Percentiles rank a stretch among this genome's conserved stretches.
These are phyloP conservation scores for Chrosomus eos DNA, from an alignment of 2,797 vertebrate genomes.

Conservation along the genomic window DNA sequence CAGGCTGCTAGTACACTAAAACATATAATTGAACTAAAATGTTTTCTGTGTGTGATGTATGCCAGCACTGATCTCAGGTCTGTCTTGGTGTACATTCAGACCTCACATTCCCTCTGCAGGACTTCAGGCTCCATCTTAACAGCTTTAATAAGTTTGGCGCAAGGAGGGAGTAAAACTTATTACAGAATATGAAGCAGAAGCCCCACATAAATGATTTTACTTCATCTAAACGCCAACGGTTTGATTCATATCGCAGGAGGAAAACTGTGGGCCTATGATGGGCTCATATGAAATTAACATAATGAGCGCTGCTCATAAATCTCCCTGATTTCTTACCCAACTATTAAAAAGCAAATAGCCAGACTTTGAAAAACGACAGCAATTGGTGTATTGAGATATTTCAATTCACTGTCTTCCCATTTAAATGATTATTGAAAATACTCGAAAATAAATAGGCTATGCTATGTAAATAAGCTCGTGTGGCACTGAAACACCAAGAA, in stretches of 20 bases:
- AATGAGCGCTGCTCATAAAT: constrained; percentile 50
- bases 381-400: not conserved
- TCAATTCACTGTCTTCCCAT: not conserved
- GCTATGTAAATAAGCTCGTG: constrained; percentile 55
- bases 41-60: not conserved
- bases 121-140: constrained; percentile 30
- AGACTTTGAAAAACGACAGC: constrained; percentile 3
- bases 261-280: constrained; percentile 45
- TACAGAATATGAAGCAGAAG: constrained; percentile 36
- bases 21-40: not conserved
- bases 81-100: constrained; percentile 28
- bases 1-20: not conserved
- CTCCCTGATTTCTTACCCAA: constrained; percentile 31
- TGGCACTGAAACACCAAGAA: constrained; percentile 30
- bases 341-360: constrained; percentile 42
- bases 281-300: constrained; percentile 55
- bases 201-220: constrained; percentile 54
- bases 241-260: constrained; percentile 50
- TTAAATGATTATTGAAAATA: not conserved
- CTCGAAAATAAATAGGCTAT: not conserved
- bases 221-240: constrained; percentile 52
- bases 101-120: constrained; percentile 18
- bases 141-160: constrained; percentile 46
- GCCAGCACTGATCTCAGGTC: constrained; percentile 11
- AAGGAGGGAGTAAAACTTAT: constrained; percentile 52